phyloP scores from a whole-genome alignment of 2,888 invertebrate species.

The Heliconius cydno region DNA sequence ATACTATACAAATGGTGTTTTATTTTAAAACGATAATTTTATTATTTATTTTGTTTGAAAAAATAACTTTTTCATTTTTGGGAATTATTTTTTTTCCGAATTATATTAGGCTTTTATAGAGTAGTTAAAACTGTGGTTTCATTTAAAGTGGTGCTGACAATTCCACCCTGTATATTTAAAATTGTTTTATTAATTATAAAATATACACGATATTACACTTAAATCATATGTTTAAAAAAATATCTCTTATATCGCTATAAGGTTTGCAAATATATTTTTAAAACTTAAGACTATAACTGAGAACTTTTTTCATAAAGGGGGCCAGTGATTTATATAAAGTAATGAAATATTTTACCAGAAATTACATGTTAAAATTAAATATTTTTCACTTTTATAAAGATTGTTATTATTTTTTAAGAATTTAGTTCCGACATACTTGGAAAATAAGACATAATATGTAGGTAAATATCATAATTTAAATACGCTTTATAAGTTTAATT shows the following conservation, averaged over 20 bases:
- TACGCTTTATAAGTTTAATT: not conserved
- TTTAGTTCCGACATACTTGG: not conserved
- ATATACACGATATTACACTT: not conserved
- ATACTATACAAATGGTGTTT: no score
- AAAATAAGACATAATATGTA: not conserved
- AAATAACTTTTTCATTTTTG: no score
- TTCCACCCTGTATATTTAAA: no score
- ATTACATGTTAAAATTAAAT: not conserved
- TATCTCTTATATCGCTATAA: not conserved
- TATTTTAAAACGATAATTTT: no score
- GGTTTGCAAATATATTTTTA: not conserved
- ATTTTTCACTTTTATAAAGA: not conserved
- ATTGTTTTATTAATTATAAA: not conserved
- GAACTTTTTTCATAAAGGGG: not conserved
- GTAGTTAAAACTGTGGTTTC: no score
- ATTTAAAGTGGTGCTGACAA: no score
- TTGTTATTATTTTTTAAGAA: no score
- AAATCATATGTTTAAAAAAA: not conserved
- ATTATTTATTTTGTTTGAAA: no score
- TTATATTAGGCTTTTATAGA: no score
- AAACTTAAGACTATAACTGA: not conserved
- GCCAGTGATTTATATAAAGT: not conserved
- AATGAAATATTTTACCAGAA: not conserved
- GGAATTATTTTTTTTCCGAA: no score
- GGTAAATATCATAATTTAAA: not conserved